phyloP scores from a whole-genome alignment of 2,113 vertebrate species.

The Urocitellus parryii region DNA sequence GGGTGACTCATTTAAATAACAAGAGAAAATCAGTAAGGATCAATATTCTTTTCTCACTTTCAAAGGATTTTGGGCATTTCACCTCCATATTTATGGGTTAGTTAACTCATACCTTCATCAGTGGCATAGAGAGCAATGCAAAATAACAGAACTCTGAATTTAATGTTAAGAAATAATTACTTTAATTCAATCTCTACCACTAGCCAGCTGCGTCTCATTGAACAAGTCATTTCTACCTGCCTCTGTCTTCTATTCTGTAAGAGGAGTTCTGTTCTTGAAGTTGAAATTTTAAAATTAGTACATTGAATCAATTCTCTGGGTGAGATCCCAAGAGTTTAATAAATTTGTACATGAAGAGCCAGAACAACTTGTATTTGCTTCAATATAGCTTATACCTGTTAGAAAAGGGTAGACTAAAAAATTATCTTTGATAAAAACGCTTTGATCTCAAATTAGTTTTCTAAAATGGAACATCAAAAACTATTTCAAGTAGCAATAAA shows the following conservation, averaged over 20 bases:
- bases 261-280: not conserved
- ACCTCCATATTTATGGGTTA: not conserved
- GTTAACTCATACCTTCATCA: not conserved
- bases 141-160: not conserved
- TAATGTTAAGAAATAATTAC: not conserved
- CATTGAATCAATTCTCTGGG: not conserved
- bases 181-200: not conserved
- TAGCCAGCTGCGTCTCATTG: not conserved
- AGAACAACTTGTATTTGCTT: not conserved
- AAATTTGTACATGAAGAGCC: not conserved
- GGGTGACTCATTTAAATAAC: not conserved
- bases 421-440: not conserved
- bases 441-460: not conserved
- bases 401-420: not conserved
- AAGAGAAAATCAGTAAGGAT: conserved; percentile 15
- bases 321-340: not conserved
- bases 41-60: conserved; percentile 6
- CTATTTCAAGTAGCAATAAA: conserved; percentile 47
- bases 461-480: not conserved
- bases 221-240: not conserved
- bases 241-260: not conserved
- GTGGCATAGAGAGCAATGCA: not conserved
- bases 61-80: not conserved
- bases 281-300: conserved; percentile 11
- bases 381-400: not conserved